Conservation (phyloP, 2,888 invertebrate genomes). For the Tineola bisselliella region DNA sequence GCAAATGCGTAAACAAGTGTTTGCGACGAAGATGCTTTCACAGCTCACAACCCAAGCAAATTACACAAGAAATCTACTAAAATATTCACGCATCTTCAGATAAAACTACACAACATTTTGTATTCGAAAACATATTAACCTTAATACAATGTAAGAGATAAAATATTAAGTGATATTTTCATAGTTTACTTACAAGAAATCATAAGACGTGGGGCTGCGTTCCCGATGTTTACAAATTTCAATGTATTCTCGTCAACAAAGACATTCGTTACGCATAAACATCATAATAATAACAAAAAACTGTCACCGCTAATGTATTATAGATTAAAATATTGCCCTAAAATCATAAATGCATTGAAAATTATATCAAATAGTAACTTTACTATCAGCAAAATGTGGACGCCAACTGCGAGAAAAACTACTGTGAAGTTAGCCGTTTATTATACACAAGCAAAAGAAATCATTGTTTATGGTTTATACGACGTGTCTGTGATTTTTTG, state of each 20-base stretch:
- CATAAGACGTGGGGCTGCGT: constrained; percentile 64
- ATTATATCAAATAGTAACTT: constrained; percentile 29
- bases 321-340: constrained; percentile 28
- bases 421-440: constrained; percentile 50
- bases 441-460: not conserved
- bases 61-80: constrained; percentile 23
- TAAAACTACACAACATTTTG: no score
- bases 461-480: constrained; percentile 19
- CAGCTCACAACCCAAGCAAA: constrained; percentile 17
- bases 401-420: constrained; percentile 67
- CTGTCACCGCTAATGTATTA: not conserved
- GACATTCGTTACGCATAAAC: constrained; percentile 29
- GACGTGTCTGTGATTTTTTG: constrained; percentile 12
- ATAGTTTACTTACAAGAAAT: constrained; percentile 56
- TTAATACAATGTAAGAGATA: constrained; percentile 23
- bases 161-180: constrained; percentile 29
- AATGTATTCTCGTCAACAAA: constrained; percentile 17
- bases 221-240: constrained; percentile 63
- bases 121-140: constrained; percentile 19
- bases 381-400: constrained; percentile 52
- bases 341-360: constrained; percentile 58
- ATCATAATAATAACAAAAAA: constrained; percentile 36
- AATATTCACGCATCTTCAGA: constrained; percentile 19
- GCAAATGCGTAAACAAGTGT: not conserved
- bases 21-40: not conserved